Percentiles rank a stretch among this genome's conserved stretches.
These are phyloP conservation scores for Hemistola chrysoprasaria DNA, from an alignment of 2,888 invertebrate species.

Conservation along the genomic window DNA sequence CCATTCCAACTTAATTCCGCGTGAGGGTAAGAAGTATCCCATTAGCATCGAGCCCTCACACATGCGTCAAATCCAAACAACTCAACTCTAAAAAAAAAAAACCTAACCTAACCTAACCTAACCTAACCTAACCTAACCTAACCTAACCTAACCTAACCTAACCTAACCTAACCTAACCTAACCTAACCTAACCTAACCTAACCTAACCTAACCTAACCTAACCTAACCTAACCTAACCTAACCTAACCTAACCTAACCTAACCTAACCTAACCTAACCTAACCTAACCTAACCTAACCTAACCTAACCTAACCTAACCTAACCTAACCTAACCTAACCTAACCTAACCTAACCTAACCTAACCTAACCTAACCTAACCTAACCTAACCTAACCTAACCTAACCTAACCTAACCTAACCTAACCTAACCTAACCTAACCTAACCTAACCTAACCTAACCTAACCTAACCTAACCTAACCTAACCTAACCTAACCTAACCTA, in stretches of 20 bases:
- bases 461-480: no score
- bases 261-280: slow-evolving; percentile 18
- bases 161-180: slow-evolving; percentile 12
- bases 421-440: no score
- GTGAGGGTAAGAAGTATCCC: no score
- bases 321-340: slow-evolving; percentile 16
- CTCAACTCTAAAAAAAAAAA: no score
- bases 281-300: slow-evolving; percentile 16
- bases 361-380: slow-evolving; percentile 18
- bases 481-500: no score
- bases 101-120: slow-evolving; percentile 26
- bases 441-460: no score
- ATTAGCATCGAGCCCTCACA: no score
- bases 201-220: slow-evolving; percentile 16
- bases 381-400: no score
- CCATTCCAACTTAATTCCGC: no score
- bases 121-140: slow-evolving; percentile 19
- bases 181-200: slow-evolving; percentile 14
- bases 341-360: slow-evolving; percentile 17
- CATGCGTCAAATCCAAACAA: no score
- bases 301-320: slow-evolving; percentile 14
- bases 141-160: slow-evolving; percentile 12
- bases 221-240: slow-evolving; percentile 15
- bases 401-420: no score
- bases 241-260: slow-evolving; percentile 14